Conservation (phyloP, 2,113 vertebrate species). For the human region DNA sequence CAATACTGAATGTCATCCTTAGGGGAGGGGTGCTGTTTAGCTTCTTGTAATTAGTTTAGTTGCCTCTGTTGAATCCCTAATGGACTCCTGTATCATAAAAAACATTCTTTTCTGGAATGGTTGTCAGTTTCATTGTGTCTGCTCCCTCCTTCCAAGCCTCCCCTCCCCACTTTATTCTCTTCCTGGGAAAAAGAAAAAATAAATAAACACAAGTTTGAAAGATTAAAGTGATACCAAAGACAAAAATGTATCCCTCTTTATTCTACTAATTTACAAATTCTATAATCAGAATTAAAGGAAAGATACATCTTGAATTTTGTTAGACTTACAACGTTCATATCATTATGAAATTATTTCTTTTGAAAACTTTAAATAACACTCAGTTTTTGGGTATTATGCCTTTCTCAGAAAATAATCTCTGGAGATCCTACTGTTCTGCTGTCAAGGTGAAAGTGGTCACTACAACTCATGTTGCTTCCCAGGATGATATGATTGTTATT, state of each 20-base stretch:
- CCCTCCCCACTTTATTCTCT: neutral
- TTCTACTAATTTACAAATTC: neutral
- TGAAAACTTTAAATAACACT: neutral
- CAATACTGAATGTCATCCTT: slow-evolving; percentile 58
- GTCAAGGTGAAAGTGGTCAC: slow-evolving; percentile 59
- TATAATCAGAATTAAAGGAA: neutral
- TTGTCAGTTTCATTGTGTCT: slow-evolving; percentile 52
- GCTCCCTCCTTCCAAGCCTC: neutral
- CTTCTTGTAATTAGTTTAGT: slow-evolving; percentile 80
- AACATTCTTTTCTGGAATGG: slow-evolving; percentile 52
- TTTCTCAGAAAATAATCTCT: slow-evolving; percentile 43
- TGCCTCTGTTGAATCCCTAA: slow-evolving; percentile 75
- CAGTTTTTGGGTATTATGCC: neutral
- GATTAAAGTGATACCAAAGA: slow-evolving; percentile 28
- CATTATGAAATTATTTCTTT: neutral
- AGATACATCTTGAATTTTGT: neutral
- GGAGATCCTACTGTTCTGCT: neutral
- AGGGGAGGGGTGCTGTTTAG: slow-evolving; percentile 21
- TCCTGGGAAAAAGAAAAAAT: neutral
- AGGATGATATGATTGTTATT: slow-evolving; percentile 39
- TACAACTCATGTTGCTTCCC: slow-evolving; percentile 16
- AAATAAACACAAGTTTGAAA: slow-evolving; percentile 10
- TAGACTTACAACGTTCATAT: neutral
- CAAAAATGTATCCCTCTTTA: neutral
- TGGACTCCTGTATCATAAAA: slow-evolving; percentile 58